Evolutionary conservation across 2,888 invertebrate species (phyloP).

Genomic region (Uropetala carovei): DNA sequence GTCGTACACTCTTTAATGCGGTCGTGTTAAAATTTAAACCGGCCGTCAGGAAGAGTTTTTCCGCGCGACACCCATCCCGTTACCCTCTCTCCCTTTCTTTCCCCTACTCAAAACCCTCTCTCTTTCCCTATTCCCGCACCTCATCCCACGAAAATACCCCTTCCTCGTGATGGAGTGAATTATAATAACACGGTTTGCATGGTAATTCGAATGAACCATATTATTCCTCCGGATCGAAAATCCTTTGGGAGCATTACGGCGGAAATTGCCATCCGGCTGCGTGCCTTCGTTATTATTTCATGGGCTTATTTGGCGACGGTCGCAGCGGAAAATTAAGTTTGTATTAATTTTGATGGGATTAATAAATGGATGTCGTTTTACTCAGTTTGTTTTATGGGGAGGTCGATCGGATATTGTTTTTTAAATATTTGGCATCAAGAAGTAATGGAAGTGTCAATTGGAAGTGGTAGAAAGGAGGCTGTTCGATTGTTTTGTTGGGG

Average conservation of each 20-base stretch:
- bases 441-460: no score
- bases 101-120: neutral
- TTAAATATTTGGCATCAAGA: no score
- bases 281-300: slow-evolving; percentile 28
- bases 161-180: neutral
- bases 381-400: neutral
- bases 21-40: slow-evolving; percentile 61
- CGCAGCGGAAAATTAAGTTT: slow-evolving; percentile 6
- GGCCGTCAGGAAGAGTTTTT: slow-evolving; percentile 54
- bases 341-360: slow-evolving; percentile 22
- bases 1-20: slow-evolving; percentile 60
- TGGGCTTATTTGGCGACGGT: neutral
- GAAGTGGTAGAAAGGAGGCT: neutral
- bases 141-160: neutral
- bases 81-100: neutral
- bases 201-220: slow-evolving; percentile 38
- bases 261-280: neutral
- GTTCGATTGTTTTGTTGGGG: neutral
- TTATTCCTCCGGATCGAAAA: slow-evolving; percentile 21
- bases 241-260: slow-evolving; percentile 14
- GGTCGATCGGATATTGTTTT: neutral
- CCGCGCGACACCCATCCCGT: neutral
- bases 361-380: neutral
- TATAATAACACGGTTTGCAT: slow-evolving; percentile 58
- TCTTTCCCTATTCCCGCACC: neutral